phyloP scores from a whole-genome alignment of 2,113 vertebrate genomes.

The Elephantulus edwardii region DNA sequence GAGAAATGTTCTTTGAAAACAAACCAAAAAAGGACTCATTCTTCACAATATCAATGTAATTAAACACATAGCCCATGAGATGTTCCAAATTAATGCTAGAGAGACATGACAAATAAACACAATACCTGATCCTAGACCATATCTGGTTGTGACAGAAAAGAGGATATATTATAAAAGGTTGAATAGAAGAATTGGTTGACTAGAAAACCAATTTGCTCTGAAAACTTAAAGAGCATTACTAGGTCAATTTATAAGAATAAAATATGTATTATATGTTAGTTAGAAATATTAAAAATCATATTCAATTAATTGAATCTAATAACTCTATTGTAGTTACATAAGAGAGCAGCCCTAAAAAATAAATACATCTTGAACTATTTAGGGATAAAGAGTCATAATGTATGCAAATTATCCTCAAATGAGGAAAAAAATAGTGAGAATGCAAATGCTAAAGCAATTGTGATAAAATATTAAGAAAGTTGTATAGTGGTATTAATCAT shows the following conservation, averaged over 20 bases:
- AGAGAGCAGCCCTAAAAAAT: not conserved
- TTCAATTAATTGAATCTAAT: not conserved
- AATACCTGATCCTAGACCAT: not conserved
- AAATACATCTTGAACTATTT: not conserved
- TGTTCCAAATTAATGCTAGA: not conserved
- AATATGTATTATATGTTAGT: too few relatives aligned
- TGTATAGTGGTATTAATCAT: too few relatives aligned
- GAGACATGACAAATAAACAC: not conserved
- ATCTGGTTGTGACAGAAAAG: not conserved
- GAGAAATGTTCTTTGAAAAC: not conserved
- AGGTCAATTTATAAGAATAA: not conserved
- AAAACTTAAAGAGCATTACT: too few relatives aligned
- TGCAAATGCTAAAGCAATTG: too few relatives aligned
- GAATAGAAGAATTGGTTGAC: too few relatives aligned
- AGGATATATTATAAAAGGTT: too few relatives aligned
- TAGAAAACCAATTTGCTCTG: too few relatives aligned
- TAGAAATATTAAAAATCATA: not conserved
- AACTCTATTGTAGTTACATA: not conserved
- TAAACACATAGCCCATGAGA: not conserved
- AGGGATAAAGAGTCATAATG: not conserved
- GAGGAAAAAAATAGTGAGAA: too few relatives aligned
- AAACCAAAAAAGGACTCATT: too few relatives aligned
- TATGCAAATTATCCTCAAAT: not conserved
- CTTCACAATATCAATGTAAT: not conserved
- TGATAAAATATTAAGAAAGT: too few relatives aligned